Evolutionary conservation across 2,797 vertebrate genomes (phyloP), one percentile per base, ranked within the genome.

Genomic region (Sebastes hopkinsi): DNA sequence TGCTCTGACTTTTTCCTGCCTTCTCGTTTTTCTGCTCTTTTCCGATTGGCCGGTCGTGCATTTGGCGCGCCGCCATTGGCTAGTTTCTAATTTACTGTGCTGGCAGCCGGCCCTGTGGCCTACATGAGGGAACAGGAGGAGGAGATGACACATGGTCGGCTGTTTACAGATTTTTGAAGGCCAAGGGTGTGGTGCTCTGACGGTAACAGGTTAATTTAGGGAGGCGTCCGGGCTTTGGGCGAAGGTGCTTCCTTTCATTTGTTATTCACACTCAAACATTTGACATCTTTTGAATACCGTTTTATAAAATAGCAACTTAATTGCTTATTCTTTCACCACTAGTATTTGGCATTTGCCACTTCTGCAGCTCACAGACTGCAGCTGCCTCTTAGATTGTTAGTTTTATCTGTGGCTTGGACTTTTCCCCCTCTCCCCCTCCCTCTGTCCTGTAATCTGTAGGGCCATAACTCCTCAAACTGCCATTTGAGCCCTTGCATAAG

Each of bases 141-240:
- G 80, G 81, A 81, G 65, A 70, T 88, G 90, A 90, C 88, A 91
- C 91, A 84, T 87, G 92, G 90, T 82, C 5, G 54, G 80, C 81
- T 94, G 91, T 94, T 93, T 94, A 89, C 87, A 77, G 83, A 67
- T 67, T 84, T 52, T 82, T 80, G 74, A 81, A 89, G 84, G 77
- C 67, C 65, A 73, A 65, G 90, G 90, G 89, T 81, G 89, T 85
- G 87, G 85, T 32, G 58, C 67, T 78, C 64, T 60, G 34, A 60
- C 34, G 71, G 2, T 16, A 69, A 74, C 72, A 83, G 82, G 85
- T 91, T 85, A 46, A 79, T 32, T 77, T 36, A 69, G 32, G 72
- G 74, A 79, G 62, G 72, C 18, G 68, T 30, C n/a, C 14, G 64
- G 20, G 18, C 23, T 84, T 55, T 23, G 2, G 10, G 68, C 42